Base-by-base conservation (phyloP, 2,888 invertebrate genomes). In the Leptogaster cylindrica region DNA sequence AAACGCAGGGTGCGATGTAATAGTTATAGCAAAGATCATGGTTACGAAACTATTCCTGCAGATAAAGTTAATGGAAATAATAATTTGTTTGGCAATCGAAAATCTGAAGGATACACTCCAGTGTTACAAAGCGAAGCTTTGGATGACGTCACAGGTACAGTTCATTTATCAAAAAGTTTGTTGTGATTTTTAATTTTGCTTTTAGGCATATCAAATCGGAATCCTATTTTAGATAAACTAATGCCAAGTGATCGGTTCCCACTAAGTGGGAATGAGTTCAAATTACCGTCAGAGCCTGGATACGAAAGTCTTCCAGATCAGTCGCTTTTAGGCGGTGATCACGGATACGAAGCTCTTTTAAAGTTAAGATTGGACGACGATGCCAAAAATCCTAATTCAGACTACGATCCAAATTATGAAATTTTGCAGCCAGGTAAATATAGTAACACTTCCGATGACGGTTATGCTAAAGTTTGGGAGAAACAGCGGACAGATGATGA, bases 371-470 rank as follows among this genome's bases (percentile, higher is more conserved):
- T 70, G 52, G 69, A 64, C 70, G 69, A 65, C 70, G 70, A 46
- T 69, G 63, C 14, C 63, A 74, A 73, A 51, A 73, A 74, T 51
- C 81, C 82, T 71, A 83, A 84, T 3, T 85, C 85, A 0, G 88
- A 88, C 73, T 85, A 86, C 2, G 91, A 91, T 81, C 90, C 91
- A 0, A 92, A 91, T 77, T 93, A 93, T 77, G 92, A 93, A 80
- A 88, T 90, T 71, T 78, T 92, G 50, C 83, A 72, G 48, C 71
- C 70, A 28, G 70, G 67, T 44, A 65, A 63, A 18, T 65, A 65
- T 8, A 65, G 65, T 14, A 50, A 36, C 8, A 68, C 69, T 61
- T 55, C 48, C 1, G 79, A 80, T 70, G 81, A 81, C 72, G 80
- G 81, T 2, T 81, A 81, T 71, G 79, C 80, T 51, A 81, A 81